A percentile compares a stretch with the other conserved stretches of the same genome.
These are phyloP conservation scores for Bradypus variegatus DNA, from an alignment of 2,797 vertebrate species.

Conservation along the genomic window DNA sequence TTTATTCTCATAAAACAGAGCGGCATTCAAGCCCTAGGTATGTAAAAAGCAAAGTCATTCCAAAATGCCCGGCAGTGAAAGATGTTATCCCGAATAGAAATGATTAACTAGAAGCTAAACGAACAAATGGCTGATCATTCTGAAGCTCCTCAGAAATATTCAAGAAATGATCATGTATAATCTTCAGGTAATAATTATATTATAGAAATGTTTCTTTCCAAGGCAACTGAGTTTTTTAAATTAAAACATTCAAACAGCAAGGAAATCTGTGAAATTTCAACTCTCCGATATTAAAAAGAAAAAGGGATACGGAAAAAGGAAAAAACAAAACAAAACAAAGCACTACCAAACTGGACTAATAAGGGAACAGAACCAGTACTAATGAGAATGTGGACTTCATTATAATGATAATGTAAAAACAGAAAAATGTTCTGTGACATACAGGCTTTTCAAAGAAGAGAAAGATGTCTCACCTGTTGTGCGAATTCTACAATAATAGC, in stretches of 20 bases:
- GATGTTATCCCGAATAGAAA: neutral
- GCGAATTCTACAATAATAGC: constrained; percentile 94
- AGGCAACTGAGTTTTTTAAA: neutral
- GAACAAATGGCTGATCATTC: neutral
- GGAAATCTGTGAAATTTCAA: neutral
- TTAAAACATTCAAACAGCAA: neutral
- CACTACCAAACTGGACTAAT: neutral
- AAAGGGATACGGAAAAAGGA: neutral
- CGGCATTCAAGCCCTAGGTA: constrained; percentile 91
- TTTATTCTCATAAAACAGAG: constrained; percentile 95
- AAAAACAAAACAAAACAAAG: neutral
- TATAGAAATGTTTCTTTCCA: neutral
- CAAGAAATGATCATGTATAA: neutral
- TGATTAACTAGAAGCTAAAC: neutral
- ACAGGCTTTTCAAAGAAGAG: neutral
- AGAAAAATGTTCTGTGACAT: neutral
- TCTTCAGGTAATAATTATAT: neutral
- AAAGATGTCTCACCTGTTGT: constrained; percentile 82
- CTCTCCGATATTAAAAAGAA: neutral
- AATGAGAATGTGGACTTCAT: neutral
- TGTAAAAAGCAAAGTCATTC: constrained; percentile 19
- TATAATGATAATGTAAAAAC: neutral
- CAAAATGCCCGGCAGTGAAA: neutral
- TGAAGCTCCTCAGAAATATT: neutral
- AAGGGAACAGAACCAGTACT: neutral